A percentile compares a stretch with the other conserved stretches of the same genome.
Conservation (phyloP, 2,888 invertebrate genomes). For the Notodonta ziczac region DNA sequence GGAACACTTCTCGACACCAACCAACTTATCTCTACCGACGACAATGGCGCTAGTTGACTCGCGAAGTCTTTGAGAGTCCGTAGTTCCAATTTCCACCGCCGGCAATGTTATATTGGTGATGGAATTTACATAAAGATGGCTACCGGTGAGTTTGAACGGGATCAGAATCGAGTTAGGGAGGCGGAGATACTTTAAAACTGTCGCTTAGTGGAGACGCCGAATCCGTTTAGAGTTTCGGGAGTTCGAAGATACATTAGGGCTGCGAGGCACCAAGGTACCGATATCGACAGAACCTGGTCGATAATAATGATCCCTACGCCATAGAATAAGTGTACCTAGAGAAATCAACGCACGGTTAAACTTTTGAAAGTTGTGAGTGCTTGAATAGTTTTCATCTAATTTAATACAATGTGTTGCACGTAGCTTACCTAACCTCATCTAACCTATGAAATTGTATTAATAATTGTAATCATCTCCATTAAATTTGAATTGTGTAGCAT, state of each 20-base stretch:
- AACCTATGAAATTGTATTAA: no score
- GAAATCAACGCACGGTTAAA: no score
- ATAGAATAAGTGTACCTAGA: no score
- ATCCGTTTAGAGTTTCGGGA: slow-evolving; percentile 79
- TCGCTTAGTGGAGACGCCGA: slow-evolving; percentile 81
- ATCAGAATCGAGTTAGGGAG: slow-evolving; percentile 80
- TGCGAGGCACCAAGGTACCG: slow-evolving; percentile 16
- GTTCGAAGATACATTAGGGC: slow-evolving; percentile 49
- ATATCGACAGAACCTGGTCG: slow-evolving; percentile 15
- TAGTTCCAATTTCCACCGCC: slow-evolving; percentile 42
- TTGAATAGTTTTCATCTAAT: no score
- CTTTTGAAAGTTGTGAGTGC: no score
- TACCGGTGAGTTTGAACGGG: slow-evolving; percentile 68
- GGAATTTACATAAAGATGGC: slow-evolving; percentile 81
- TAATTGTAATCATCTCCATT: no score
- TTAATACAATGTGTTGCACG: no score
- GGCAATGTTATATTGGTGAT: slow-evolving; percentile 57
- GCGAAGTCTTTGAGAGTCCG: slow-evolving; percentile 13
- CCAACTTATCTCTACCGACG: slow-evolving; percentile 44
- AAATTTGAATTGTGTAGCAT: no score
- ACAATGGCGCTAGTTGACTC: slow-evolving; percentile 24
- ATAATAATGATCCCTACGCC: background rate
- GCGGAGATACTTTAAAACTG: slow-evolving; percentile 80
- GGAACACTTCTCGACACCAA: slow-evolving; percentile 32
- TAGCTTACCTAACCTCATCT: no score